Evolutionary conservation across 2,888 invertebrate genomes (phyloP).

Genomic region (Drosophila paranaensis): DNA sequence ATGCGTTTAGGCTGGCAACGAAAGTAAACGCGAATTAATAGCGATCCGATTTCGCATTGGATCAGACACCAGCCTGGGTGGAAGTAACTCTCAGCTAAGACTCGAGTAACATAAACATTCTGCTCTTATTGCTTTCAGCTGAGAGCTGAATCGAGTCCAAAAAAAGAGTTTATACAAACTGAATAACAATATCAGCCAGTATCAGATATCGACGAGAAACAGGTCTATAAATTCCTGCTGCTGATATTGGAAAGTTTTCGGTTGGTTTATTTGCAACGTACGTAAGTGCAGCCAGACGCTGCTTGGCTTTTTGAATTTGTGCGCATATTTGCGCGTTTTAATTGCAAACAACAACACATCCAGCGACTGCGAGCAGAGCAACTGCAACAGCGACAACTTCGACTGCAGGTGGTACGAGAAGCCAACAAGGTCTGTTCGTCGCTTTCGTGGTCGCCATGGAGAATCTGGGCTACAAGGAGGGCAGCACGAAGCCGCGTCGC

Average conservation of each 20-base stretch:
- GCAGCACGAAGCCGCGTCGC: constrained; percentile 84
- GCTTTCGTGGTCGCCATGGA: constrained; percentile 85
- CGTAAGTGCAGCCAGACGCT: constrained; percentile 41
- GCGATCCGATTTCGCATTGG: constrained; percentile 20
- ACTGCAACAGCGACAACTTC: constrained; percentile 34
- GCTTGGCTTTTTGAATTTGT: constrained; percentile 37
- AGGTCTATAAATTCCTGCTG: constrained; percentile 56
- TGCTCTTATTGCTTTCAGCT: constrained; percentile 40
- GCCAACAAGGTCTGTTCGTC: constrained; percentile 52
- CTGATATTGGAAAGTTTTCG: constrained; percentile 69
- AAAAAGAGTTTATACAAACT: constrained; percentile 14
- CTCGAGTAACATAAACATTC: constrained; percentile 2
- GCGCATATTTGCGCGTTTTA: constrained; percentile 74
- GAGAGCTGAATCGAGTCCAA: constrained; percentile 17
- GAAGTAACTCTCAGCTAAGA: neutral
- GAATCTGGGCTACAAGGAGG: constrained; percentile 88
- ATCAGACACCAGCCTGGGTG: constrained; percentile 10
- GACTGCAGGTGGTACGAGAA: constrained; percentile 33
- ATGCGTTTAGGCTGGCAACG: constrained; percentile 16
- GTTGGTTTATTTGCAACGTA: constrained; percentile 35
- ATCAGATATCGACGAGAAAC: constrained; percentile 27
- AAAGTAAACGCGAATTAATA: constrained; percentile 41
- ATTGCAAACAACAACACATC: constrained; percentile 29
- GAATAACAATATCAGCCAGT: constrained; percentile 4
- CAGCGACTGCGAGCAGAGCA: constrained; percentile 15